A percentile compares a stretch with the other conserved stretches of the same genome.
phyloP scores from a whole-genome alignment of 2,113 vertebrate species.

The Addax nasomaculatus region DNA sequence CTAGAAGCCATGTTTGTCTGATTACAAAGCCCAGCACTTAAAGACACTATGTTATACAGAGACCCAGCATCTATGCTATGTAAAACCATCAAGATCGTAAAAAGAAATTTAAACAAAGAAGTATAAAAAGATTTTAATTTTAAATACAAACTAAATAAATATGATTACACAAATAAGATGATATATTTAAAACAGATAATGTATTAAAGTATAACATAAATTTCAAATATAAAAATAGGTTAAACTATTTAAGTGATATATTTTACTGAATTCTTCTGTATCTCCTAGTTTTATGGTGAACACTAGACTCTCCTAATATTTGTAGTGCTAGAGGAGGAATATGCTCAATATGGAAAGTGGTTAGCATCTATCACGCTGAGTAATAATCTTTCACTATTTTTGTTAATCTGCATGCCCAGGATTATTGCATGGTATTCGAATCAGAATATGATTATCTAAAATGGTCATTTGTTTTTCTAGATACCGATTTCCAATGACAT shows the following conservation, averaged over 20 bases:
- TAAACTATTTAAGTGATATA: background rate
- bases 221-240: background rate
- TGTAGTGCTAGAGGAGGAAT: background rate
- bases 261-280: background rate
- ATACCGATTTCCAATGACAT: background rate
- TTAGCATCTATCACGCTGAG: background rate
- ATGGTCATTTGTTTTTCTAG: constrained; percentile 16
- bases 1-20: background rate
- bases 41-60: background rate
- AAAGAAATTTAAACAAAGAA: background rate
- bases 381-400: background rate
- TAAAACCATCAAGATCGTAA: background rate
- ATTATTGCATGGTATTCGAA: background rate
- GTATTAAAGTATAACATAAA: background rate
- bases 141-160: background rate
- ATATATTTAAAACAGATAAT: background rate
- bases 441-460: constrained; percentile 13
- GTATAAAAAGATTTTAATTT: background rate
- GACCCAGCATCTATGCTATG: background rate
- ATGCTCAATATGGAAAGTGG: background rate
- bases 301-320: background rate
- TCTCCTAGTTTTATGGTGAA: background rate
- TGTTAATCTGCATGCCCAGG: background rate
- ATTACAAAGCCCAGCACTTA: background rate
- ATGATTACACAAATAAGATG: background rate